Percentiles rank a stretch among this genome's conserved stretches.
These are phyloP conservation scores for Puntigrus tetrazona DNA, from an alignment of 2,113 vertebrate genomes.

Conservation along the genomic window DNA sequence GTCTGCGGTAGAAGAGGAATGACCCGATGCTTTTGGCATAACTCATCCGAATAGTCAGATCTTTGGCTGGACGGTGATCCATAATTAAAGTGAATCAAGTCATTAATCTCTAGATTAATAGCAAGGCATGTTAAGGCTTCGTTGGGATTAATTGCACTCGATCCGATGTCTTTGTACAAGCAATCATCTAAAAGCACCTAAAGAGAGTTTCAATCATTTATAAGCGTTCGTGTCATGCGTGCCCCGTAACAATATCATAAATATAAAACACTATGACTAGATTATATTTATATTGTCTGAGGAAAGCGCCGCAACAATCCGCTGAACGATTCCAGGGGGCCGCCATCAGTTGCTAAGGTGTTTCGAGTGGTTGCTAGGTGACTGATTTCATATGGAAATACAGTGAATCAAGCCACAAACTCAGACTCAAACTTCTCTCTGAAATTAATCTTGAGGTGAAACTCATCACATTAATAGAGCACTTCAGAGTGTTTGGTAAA, in stretches of 20 bases:
- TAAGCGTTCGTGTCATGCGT: not conserved
- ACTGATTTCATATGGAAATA: no score
- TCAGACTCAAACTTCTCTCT: no score
- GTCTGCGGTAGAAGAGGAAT: not conserved
- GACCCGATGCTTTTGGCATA: not conserved
- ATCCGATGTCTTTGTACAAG: not conserved
- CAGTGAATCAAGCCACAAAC: no score
- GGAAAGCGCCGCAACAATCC: not conserved
- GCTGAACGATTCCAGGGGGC: not conserved
- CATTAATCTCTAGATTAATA: conserved; percentile 6
- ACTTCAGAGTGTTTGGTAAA: not conserved
- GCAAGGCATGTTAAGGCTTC: not conserved
- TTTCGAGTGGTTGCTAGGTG: not conserved
- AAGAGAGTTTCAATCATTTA: not conserved
- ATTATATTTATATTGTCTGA: not conserved
- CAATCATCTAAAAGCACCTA: not conserved
- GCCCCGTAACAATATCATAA: not conserved
- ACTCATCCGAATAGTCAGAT: not conserved
- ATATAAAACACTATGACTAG: not conserved
- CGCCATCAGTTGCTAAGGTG: not conserved
- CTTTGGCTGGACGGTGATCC: not conserved
- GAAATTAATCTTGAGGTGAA: not conserved
- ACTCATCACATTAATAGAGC: not conserved
- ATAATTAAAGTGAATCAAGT: conserved; percentile 12
- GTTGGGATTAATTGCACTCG: not conserved